These are phyloP conservation scores for Mormyrus proboscirostris DNA, from an alignment of 2,797 vertebrate species.

Conservation along the genomic window DNA sequence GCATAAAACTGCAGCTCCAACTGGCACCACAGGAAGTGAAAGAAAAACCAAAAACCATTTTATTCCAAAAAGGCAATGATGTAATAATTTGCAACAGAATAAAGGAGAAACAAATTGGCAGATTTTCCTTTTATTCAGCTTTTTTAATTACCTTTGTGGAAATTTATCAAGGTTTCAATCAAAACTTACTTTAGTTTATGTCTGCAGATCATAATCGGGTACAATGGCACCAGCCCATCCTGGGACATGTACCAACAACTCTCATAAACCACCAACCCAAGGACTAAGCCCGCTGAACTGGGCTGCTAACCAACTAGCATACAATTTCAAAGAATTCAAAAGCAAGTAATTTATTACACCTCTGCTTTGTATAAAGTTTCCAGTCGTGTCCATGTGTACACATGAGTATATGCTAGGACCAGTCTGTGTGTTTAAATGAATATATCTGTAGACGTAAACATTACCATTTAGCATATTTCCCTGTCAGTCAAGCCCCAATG, in stretches of 20 bases:
- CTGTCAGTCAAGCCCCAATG: slow-evolving; percentile 69
- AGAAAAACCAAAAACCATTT: neutral
- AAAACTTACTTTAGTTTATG: slow-evolving; percentile 4
- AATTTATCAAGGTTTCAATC: slow-evolving; percentile 11
- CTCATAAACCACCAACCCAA: neutral
- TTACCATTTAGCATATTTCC: slow-evolving; percentile 62
- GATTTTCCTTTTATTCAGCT: neutral
- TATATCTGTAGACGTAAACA: slow-evolving; percentile 86
- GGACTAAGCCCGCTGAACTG: neutral
- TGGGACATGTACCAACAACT: slow-evolving; percentile 3
- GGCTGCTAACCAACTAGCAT: neutral
- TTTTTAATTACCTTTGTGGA: neutral
- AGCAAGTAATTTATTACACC: slow-evolving; percentile 75
- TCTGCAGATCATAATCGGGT: neutral
- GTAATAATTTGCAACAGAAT: neutral
- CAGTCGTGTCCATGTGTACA: slow-evolving; percentile 63
- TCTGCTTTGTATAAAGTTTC: slow-evolving; percentile 59
- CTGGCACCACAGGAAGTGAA: neutral
- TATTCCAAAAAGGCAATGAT: neutral
- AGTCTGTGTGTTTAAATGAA: slow-evolving; percentile 64
- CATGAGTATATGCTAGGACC: slow-evolving; percentile 46
- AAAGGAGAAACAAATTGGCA: neutral
- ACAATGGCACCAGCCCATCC: neutral
- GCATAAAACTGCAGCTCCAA: neutral
- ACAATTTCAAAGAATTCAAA: slow-evolving; percentile 24